Evolutionary conservation across 2,797 vertebrate genomes (phyloP).

Genomic region (Halcyon chelicuti): DNA sequence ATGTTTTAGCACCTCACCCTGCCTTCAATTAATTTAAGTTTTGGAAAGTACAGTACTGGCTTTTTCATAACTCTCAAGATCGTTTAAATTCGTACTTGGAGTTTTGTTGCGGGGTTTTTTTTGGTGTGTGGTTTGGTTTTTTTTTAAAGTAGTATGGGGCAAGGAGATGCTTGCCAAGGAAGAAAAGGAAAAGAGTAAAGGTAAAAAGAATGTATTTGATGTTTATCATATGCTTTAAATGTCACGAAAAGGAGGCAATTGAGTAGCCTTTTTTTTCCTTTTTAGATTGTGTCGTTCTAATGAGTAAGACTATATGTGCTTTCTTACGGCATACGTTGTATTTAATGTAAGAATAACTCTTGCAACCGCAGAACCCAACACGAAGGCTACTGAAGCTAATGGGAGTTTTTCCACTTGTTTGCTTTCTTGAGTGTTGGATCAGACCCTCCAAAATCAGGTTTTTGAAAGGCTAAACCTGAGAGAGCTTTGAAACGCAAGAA

Average conservation of each 20-base stretch:
- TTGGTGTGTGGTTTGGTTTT: too few species aligned
- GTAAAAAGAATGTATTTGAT: neutral
- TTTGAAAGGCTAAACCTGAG: neutral
- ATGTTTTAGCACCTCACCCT: neutral
- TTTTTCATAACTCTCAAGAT: neutral
- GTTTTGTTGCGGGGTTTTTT: too few species aligned
- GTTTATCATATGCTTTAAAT: neutral
- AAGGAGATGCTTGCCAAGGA: neutral
- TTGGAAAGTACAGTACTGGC: neutral
- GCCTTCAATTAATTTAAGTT: neutral
- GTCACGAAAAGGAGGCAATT: neutral
- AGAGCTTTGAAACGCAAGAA: neutral
- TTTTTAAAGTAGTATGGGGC: neutral
- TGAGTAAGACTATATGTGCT: neutral
- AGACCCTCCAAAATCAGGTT: neutral
- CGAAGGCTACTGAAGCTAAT: neutral
- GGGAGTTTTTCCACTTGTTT: neutral
- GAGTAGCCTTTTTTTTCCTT: neutral
- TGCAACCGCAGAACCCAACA: neutral
- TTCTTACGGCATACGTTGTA: neutral
- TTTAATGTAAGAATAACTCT: neutral
- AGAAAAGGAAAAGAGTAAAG: neutral
- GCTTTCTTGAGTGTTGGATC: neutral
- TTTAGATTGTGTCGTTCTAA: neutral
- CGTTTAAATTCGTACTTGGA: neutral